Conservation (phyloP, 2,113 vertebrate genomes). For the Ophiodon elongatus region DNA sequence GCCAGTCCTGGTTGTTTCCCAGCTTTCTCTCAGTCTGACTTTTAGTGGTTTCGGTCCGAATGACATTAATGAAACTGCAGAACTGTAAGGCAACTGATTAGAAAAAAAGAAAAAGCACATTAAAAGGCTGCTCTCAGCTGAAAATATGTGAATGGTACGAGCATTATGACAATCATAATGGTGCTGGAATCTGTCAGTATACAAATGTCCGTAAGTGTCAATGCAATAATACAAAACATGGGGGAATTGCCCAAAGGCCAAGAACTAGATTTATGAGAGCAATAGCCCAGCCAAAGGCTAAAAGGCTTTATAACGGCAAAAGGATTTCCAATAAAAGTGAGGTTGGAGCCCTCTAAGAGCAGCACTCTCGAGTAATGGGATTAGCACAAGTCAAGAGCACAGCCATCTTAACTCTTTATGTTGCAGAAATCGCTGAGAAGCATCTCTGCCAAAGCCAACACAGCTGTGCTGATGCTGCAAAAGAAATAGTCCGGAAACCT, state of each 20-base stretch:
- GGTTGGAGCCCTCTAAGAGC: slow-evolving; percentile 81
- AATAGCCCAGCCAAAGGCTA: slow-evolving; percentile 83
- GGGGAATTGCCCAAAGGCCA: slow-evolving; percentile 63
- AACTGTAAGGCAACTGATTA: slow-evolving; percentile 19
- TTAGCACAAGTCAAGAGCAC: slow-evolving; percentile 81
- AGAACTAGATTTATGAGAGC: slow-evolving; percentile 77
- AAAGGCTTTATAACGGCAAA: slow-evolving; percentile 82
- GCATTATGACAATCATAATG: slow-evolving; percentile 22
- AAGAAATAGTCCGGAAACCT: slow-evolving; percentile 42
- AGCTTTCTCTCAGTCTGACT: slow-evolving; percentile 53
- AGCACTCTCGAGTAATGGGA: slow-evolving; percentile 84
- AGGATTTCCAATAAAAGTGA: slow-evolving; percentile 84
- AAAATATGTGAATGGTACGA: slow-evolving; percentile 22
- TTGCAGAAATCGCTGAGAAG: slow-evolving; percentile 78
- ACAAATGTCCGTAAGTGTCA: slow-evolving; percentile 62
- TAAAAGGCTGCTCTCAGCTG: slow-evolving; percentile 9
- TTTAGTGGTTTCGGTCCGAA: slow-evolving; percentile 51
- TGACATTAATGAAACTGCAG: slow-evolving; percentile 51
- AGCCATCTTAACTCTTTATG: slow-evolving; percentile 80
- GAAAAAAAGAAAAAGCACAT: slow-evolving; percentile 12
- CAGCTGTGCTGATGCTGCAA: slow-evolving; percentile 70
- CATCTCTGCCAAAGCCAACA: slow-evolving; percentile 68
- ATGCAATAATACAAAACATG: slow-evolving; percentile 70
- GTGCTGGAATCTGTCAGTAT: slow-evolving; percentile 24
- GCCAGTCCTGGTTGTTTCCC: slow-evolving; percentile 50